phyloP scores from a whole-genome alignment of 2,797 vertebrate species.

The Cryptoblepharus egeriae region DNA sequence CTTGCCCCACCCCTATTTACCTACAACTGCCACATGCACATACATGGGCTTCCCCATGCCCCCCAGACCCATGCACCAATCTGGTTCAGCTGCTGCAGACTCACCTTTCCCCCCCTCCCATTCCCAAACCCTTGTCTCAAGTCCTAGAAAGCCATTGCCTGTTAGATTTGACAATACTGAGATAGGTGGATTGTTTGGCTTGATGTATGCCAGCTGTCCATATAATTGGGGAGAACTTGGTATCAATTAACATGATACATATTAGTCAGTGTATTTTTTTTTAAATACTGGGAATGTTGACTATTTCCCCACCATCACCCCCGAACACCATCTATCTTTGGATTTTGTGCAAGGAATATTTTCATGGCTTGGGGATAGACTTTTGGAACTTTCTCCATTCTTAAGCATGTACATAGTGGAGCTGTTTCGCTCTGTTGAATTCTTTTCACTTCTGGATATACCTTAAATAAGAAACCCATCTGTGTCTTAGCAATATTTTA shows the following conservation, averaged over 20 bases:
- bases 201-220: no score
- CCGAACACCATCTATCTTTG: background rate
- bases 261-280: background rate
- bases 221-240: no score
- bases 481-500: conserved; percentile 4
- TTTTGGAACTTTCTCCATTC: background rate
- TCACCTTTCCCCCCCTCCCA: no score
- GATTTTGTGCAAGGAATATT: background rate
- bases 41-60: no score
- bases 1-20: no score
- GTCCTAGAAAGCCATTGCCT: no score
- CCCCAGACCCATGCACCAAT: no score
- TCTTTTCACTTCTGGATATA: background rate
- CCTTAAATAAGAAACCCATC: background rate
- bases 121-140: no score
- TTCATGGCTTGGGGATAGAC: background rate
- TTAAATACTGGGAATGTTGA: background rate
- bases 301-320: background rate
- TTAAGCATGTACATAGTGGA: background rate
- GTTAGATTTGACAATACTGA: no score
- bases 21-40: no score
- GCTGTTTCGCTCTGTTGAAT: background rate
- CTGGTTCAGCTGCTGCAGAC: no score
- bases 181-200: no score
- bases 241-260: background rate